phyloP scores from a whole-genome alignment of 1,140 invertebrate genomes.

The Drosophila tani region DNA sequence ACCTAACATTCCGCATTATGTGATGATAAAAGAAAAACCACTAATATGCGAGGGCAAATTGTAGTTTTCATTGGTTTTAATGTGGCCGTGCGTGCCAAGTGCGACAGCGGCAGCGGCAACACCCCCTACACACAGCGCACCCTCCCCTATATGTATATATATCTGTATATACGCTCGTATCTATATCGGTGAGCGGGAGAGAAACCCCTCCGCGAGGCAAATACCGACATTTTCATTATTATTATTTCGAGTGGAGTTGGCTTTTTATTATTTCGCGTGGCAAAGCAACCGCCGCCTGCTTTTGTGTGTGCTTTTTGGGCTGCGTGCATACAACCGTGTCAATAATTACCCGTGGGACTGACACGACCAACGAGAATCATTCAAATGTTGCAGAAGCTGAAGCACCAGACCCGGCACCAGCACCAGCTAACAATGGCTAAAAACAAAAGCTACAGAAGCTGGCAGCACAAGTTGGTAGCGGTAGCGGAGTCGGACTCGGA shows the following conservation, averaged over 20 bases:
- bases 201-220: conserved; percentile 47
- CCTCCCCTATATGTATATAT: conserved; percentile 2
- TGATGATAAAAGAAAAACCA: conserved; percentile 70
- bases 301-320: conserved; percentile 73
- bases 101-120: conserved; percentile 58
- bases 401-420: conserved; percentile 41
- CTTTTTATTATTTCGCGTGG: conserved; percentile 74
- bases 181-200: conserved; percentile 18
- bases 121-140: conserved; percentile 37
- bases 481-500: conserved; percentile 18
- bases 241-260: conserved; percentile 75
- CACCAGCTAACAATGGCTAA: conserved; percentile 76
- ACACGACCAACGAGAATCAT: conserved; percentile 84
- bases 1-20: conserved; percentile 34
- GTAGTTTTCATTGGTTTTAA: conserved; percentile 84
- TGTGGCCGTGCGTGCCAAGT: conserved; percentile 75
- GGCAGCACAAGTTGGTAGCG: conserved; percentile 43
- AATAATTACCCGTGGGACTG: conserved; percentile 85
- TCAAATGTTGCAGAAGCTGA: conserved; percentile 78
- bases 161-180: conserved; percentile 6
- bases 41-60: conserved; percentile 74
- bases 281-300: conserved; percentile 65
- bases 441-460: conserved; percentile 67
- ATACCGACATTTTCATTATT: conserved; percentile 82
- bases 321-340: conserved; percentile 85